These are phyloP conservation scores for Indri indri DNA, from an alignment of 2,113 vertebrate species.

Conservation along the genomic window DNA sequence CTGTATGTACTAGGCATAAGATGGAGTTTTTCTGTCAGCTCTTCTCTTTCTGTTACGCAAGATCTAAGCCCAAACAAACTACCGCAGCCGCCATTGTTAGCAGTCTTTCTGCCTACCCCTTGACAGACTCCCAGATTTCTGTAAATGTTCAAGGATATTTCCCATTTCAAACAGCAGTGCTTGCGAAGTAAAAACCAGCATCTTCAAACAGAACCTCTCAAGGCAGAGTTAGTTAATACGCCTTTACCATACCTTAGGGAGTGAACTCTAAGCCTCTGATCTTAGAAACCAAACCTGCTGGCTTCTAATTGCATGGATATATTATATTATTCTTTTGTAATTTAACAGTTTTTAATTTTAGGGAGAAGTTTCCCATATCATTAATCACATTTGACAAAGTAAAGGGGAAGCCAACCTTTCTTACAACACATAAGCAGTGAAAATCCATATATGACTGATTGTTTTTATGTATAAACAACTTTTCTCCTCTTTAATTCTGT, in stretches of 20 bases:
- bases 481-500: background rate
- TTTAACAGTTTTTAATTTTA: slow-evolving; percentile 20
- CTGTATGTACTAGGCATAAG: background rate
- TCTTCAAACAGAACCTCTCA: background rate
- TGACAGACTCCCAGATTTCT: background rate
- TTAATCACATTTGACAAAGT: slow-evolving; percentile 30
- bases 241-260: background rate
- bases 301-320: slow-evolving; percentile 22
- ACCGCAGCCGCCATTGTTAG: background rate
- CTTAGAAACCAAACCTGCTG: background rate
- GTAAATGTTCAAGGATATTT: background rate
- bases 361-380: background rate
- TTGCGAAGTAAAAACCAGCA: background rate
- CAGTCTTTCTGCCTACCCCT: background rate
- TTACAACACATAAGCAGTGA: background rate
- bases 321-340: background rate
- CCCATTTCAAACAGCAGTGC: background rate
- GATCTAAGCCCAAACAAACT: slow-evolving; percentile 27
- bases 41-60: background rate
- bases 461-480: background rate
- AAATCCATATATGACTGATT: background rate
- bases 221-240: background rate
- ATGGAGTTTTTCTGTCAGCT: background rate
- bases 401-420: background rate
- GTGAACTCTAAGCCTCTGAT: background rate